Conservation (phyloP, 2,888 invertebrate genomes). For the Cephus sareptanus region DNA sequence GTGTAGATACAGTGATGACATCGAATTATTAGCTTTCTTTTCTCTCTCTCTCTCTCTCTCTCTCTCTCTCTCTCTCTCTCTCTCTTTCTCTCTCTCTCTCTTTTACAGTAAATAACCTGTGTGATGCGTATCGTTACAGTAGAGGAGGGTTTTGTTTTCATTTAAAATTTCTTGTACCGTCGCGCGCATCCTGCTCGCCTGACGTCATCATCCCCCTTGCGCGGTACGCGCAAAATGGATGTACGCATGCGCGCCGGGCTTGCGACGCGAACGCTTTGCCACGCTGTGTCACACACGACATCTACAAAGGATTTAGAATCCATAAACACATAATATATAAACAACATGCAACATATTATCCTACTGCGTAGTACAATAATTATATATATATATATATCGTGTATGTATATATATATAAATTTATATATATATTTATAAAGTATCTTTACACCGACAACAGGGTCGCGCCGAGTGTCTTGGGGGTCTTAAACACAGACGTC, state of each 20-base stretch:
- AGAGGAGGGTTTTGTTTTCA: slow-evolving; percentile 1
- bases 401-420: slow-evolving; percentile 13
- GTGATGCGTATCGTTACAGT: slow-evolving; percentile 2
- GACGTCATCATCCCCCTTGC: neutral
- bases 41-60: neutral
- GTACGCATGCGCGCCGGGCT: neutral
- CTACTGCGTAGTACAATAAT: slow-evolving; percentile 59
- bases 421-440: slow-evolving; percentile 24
- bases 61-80: neutral
- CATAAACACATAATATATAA: slow-evolving; percentile 65
- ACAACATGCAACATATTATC: slow-evolving; percentile 66
- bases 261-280: slow-evolving; percentile 3
- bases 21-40: slow-evolving; percentile 20
- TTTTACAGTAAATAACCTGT: neutral
- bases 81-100: neutral
- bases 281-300: slow-evolving; percentile 58
- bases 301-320: slow-evolving; percentile 62
- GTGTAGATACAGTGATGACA: slow-evolving; percentile 35
- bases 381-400: slow-evolving; percentile 18
- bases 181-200: neutral
- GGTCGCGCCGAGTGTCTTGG: neutral
- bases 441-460: slow-evolving; percentile 8
- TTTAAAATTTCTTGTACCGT: neutral
- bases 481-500: too few species aligned
- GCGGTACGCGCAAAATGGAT: neutral